Evolutionary conservation across 1,140 invertebrate species (phyloP), one percentile per base, ranked within the genome.

Genomic region (Drosophila tani): DNA sequence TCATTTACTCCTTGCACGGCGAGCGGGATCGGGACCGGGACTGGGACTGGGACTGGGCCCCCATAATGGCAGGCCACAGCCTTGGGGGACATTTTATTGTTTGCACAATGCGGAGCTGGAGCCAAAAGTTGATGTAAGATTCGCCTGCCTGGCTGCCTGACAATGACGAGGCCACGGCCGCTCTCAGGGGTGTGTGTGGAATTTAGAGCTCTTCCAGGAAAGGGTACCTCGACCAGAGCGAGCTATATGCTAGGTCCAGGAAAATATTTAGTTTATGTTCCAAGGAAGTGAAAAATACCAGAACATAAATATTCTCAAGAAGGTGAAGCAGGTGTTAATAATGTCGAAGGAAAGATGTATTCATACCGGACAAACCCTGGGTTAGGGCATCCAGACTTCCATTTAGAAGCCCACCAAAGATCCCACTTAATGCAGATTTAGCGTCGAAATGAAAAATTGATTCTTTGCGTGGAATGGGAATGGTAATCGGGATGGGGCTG

Each of bases 21-120:
- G 53, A 46, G 32, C 58, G 21, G 60, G 51, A 32, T 9, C 32
- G 32, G 32, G 32, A 35, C 9, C 32, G 32, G 50, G 47, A 66
- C 66, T 62, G 60, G 21, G 45, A 63, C 70, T 68, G 46, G 6
- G 62, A 50, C 56, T 50, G 50, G 51, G 64, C 47, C 80, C 53
- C 46, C 55, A 65, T 81, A 66, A 80, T 82, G 81, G 81, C 69
- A 58, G 68, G 81, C 82, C 75, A 74, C 80, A 79, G 86, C 91
- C 84, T 88, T 83, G 84, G 81, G 91, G 83, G 91, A 92, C 91
- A 91, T 92, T 92, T 92, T 92, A 92, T 92, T 92, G 91, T 92
- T 92, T 92, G 81, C 91, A 91, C 82, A 91, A 81, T 82, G 75
- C 65, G 63, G 43, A 63, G 60, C 57, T 57, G 50, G 67, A 76